Conservation (phyloP, 2,888 invertebrate species). For the Herminia tarsipennalis region DNA sequence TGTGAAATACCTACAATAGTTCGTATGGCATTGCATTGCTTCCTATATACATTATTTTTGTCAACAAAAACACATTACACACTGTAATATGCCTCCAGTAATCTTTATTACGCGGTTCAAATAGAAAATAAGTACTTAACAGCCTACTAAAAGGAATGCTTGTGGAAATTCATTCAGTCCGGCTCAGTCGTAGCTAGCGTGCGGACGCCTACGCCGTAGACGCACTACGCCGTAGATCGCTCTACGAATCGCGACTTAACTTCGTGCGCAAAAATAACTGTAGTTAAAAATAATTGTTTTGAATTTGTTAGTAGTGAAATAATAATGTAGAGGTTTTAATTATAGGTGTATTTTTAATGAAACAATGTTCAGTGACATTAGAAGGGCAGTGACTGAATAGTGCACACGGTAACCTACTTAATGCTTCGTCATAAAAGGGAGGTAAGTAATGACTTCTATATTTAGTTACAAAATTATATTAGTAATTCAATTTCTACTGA, state of each 20-base stretch:
- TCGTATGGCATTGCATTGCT: no score
- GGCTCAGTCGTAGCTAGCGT: constrained; percentile 66
- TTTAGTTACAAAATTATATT: constrained; percentile 27
- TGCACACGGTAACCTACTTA: constrained; percentile 72
- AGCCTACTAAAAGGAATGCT: constrained; percentile 51
- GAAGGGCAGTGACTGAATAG: constrained; percentile 61
- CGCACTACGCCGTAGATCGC: constrained; percentile 48
- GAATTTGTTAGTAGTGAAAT: constrained; percentile 24
- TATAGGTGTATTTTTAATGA: constrained; percentile 37
- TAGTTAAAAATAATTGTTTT: constrained; percentile 18
- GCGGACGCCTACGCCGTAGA: constrained; percentile 73
- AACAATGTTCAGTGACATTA: constrained; percentile 60
- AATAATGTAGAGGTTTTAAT: constrained; percentile 22
- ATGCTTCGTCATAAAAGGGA: constrained; percentile 66
- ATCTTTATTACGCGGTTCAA: constrained; percentile 54
- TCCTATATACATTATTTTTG: not conserved
- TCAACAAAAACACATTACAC: constrained; percentile 1
- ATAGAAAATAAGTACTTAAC: constrained; percentile 59
- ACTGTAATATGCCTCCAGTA: constrained; percentile 40
- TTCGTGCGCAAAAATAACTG: constrained; percentile 44
- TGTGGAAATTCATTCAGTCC: constrained; percentile 60
- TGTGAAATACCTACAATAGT: no score
- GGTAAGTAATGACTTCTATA: constrained; percentile 68
- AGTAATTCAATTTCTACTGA: not conserved
- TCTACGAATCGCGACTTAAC: constrained; percentile 50